Evolutionary conservation across 2,797 vertebrate species (phyloP), one percentile per base, ranked within the genome.

Genomic region (Acrossocheilus wenchowensis): DNA sequence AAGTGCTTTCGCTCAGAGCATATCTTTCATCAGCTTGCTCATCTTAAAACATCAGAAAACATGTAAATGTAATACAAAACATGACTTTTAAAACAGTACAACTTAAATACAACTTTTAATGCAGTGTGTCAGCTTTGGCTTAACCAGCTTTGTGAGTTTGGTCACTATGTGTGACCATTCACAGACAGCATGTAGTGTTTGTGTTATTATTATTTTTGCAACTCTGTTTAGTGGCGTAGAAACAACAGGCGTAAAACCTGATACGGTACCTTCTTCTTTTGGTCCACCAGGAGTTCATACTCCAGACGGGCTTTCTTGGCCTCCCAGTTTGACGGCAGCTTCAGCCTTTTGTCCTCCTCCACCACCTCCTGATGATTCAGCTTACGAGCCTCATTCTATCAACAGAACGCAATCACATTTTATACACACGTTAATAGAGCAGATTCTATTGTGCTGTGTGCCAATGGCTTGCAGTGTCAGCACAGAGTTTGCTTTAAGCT

Each of bases 321-420:
- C 91, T 99, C 98, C 98, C 98, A 99, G 91, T 99, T 99, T 0
- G 96, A 23, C 0, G 98, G 98, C 3, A 99, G 89, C 26, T 99
- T 99, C n/a, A 97, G 93, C 17, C 97, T 95, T 88, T 98, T 98
- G 89, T 99, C 97, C 92, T 99, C 98, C 90, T 99, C 97, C 85
- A 97, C 95, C 81, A 99, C 97, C 89, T 99, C 98, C 41, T 97
- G 97, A 85, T 98, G 97, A 88, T 99, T 99, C 77, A 98, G 94
- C 45, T 98, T 98, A 62, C 96, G 97, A 1, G 98, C 98, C 94
- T 99, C 98, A 52, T 98, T 97, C 98, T 99, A 88, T 19, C 85
- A 73, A 86, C 10, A 68, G 8, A 41, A 48, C 0, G 14, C 5
- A 57, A n/a, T 64, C 21, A 45, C 43, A 73, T 41, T 23, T 73